Base-by-base conservation (phyloP, 2,797 vertebrate genomes). In the Lutjanus campechanus region DNA sequence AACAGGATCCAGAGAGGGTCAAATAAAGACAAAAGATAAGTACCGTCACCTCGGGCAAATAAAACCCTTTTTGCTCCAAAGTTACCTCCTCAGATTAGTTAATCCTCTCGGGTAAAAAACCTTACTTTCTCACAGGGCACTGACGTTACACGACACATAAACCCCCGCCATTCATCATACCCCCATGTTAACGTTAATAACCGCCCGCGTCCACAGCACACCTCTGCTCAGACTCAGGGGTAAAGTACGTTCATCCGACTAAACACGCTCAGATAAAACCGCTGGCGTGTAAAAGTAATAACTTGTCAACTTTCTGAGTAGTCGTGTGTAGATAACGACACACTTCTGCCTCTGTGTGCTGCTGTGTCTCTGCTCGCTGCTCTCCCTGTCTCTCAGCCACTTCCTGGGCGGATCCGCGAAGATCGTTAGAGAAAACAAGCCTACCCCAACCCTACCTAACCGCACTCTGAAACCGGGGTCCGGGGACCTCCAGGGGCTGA, bases 371-470 rank as follows among this genome's bases (percentile, higher is more conserved):
- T 12, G 22, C 73, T 79, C 84, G 29, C 53, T 63, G 41, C 70
- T 49, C 54, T 20, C 19, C 63, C 43, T 4, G 29, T 54, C 71
- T 25, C 17, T 56, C 41, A 61, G 78, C 69, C 67, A 92, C 93
- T 96, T 94, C 95, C 95, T 95, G 95, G 95, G 95, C 95, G 95
- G 94, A 63, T 93, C 92, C 89, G 84, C 72, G 50, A 59, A 76
- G 84, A 83, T 76, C 76, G 74, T 83, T 76, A 49, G 55, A 83
- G 90, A 90, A 86, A 93, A 88, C 85, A 89, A 84, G 70, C 59
- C 58, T 11, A 47, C 56, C 71, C 59, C 58, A 10, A 47, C 56
- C 71, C 59, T 58, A 61, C 47, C 49, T 20, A 75, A 53, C 46
- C 62, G 2, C 51, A 53, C 65, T 47, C 36, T 36, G 0, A 59